A percentile compares a stretch with the other conserved stretches of the same genome.
Evolutionary conservation across 1,140 invertebrate species (phyloP).

Genomic region (Calephelis nemesis): DNA sequence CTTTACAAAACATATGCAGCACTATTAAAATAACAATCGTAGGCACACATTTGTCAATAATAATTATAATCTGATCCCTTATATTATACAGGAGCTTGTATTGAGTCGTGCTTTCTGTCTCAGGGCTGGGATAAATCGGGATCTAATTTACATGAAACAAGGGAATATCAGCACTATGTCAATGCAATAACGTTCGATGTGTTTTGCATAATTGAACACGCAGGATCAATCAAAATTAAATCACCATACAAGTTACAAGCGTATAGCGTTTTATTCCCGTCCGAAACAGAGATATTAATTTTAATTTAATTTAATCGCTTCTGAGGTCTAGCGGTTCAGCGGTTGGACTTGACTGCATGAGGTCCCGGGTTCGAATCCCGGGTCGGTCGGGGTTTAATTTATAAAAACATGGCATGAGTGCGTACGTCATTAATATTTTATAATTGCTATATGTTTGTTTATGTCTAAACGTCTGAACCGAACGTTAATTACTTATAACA

Average conservation of each 20-base stretch:
- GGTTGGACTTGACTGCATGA: too few relatives aligned
- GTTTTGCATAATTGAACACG: constrained; percentile 30
- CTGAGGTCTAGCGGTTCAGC: too few relatives aligned
- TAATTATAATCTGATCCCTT: constrained; percentile 31
- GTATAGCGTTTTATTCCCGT: neutral
- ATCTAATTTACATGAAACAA: constrained; percentile 37
- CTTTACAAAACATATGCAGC: too few relatives aligned
- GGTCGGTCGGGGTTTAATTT: too few relatives aligned
- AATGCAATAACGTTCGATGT: constrained; percentile 34
- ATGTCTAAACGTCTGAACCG: too few relatives aligned
- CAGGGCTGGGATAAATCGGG: constrained; percentile 44
- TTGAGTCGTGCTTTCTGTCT: constrained; percentile 42
- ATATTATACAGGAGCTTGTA: constrained; percentile 42
- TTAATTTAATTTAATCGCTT: too few relatives aligned
- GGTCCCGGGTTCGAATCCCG: too few relatives aligned
- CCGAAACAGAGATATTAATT: neutral
- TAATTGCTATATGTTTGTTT: too few relatives aligned
- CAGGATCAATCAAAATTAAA: constrained; percentile 46
- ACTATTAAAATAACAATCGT: neutral
- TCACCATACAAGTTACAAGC: constrained; percentile 26
- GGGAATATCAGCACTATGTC: constrained; percentile 33
- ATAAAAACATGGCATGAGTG: neutral
- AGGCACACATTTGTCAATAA: constrained; percentile 8
- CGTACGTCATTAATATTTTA: too few relatives aligned
- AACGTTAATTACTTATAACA: too few relatives aligned